These are phyloP conservation scores for Caenorhabditis virilis DNA, from an alignment of 2,888 invertebrate species.

Conservation along the genomic window DNA sequence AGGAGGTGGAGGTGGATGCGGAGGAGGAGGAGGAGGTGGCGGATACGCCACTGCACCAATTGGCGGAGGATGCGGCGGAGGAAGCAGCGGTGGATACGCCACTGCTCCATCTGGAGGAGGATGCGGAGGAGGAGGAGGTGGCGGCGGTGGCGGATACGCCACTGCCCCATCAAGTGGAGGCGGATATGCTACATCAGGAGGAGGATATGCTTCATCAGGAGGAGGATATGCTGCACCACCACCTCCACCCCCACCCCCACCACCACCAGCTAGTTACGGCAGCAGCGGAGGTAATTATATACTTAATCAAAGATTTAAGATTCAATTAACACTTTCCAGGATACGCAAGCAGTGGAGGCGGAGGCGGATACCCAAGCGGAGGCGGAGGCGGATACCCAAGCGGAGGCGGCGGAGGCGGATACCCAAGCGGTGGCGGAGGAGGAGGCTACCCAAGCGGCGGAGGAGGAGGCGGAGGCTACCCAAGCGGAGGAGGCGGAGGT, in stretches of 20 bases:
- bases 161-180: constrained; percentile 7
- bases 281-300: constrained; percentile 16
- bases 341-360: constrained; percentile 25
- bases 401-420: constrained; percentile 34
- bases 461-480: constrained; percentile 14
- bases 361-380: constrained; percentile 34
- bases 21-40: constrained; percentile 18
- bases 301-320: neutral
- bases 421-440: constrained; percentile 16
- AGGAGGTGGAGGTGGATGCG: constrained; percentile 22
- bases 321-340: constrained; percentile 8
- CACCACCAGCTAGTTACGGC: neutral
- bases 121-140: constrained; percentile 12
- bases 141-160: constrained; percentile 14
- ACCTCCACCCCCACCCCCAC: constrained; percentile 8
- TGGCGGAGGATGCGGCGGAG: constrained; percentile 2
- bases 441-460: constrained; percentile 6
- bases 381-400: constrained; percentile 33
- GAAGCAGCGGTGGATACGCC: constrained; percentile 25
- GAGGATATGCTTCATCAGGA: constrained; percentile 22
- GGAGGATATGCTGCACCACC: constrained; percentile 25
- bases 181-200: constrained; percentile 15
- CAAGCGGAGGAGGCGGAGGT: constrained; percentile 25
- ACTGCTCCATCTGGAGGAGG: constrained; percentile 31
- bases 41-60: constrained; percentile 3